A percentile compares a stretch with the other conserved stretches of the same genome.
phyloP scores from a whole-genome alignment of 2,113 vertebrate species.

The Vombatus ursinus region DNA sequence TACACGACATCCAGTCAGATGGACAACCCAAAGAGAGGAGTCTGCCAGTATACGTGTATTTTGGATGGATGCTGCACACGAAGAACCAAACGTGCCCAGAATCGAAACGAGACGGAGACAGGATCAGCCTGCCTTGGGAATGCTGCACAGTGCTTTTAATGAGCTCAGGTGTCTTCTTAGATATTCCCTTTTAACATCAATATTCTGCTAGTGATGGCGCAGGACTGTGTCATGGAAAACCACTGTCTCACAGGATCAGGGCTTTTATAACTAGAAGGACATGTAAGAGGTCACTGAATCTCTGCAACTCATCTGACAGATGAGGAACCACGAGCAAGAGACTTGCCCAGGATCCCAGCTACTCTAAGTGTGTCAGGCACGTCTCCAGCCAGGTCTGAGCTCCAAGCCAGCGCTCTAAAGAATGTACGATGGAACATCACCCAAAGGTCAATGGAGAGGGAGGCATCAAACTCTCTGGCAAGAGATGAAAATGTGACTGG shows the following conservation, averaged over 20 bases:
- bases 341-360: background rate
- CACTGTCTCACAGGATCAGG: background rate
- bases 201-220: background rate
- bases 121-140: background rate
- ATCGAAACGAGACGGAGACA: background rate
- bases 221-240: background rate
- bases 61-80: background rate
- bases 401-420: background rate
- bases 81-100: background rate
- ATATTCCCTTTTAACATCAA: background rate
- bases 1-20: background rate
- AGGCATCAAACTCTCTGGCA: background rate
- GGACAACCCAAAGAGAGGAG: background rate
- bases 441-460: background rate
- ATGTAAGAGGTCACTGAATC: too few relatives aligned
- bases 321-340: background rate
- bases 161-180: background rate
- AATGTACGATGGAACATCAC: background rate
- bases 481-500: background rate
- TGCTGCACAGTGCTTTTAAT: too few relatives aligned
- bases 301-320: background rate
- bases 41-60: background rate
- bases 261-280: background rate
- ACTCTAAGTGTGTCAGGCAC: background rate
- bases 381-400: background rate